Base-by-base conservation (phyloP, 2,888 invertebrate species). In the Drosophila pseudotalamancana region DNA sequence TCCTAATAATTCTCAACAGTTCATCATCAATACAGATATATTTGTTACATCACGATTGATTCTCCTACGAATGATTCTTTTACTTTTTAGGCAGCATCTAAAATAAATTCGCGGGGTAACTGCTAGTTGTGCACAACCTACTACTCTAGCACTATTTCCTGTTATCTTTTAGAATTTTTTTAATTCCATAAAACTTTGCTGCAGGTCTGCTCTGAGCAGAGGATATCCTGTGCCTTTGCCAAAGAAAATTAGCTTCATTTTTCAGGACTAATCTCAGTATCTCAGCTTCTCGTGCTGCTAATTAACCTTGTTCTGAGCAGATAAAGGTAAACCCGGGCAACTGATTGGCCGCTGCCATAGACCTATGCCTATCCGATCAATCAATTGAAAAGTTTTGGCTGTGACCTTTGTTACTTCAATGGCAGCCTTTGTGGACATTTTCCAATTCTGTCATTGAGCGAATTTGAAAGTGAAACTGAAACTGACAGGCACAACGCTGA, bases 301-400 rank as follows among this genome's bases (percentile, higher is more conserved):
- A 81, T 81, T 86, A 80, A 69, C 81, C 84, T 84, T 83, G 84
- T 39, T 46, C 42, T 29, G 40, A 48, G 34, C 56, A 64, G 68
- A 54, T 69, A 72, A 46, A 27, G 19, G 48, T 32, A 27, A 34
- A 27, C 16, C 45, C 12, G 39, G 51, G 53, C 37, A 29, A 27
- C 34, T 32, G 35, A 6, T 16, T 48, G 18, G 8, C 18, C 8
- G 43, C 34, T 42, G 53, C n/a, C 43, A 16, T 29, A 31, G 34
- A 21, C 21, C 4, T 12, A 35, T 35, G 50, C 51, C 64, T 49
- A 51, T 60, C 59, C 73, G 64, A 81, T 81, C 87, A 87, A 81
- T 81, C 81, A 81, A 81, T 80, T 69, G 71, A 67, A 77, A 86
- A 87, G 74, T 84, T 84, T 69, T 35, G 27, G 57, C 54, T 69